Conservation (phyloP, 2,113 vertebrate species). For the Terrapene triunguis region DNA sequence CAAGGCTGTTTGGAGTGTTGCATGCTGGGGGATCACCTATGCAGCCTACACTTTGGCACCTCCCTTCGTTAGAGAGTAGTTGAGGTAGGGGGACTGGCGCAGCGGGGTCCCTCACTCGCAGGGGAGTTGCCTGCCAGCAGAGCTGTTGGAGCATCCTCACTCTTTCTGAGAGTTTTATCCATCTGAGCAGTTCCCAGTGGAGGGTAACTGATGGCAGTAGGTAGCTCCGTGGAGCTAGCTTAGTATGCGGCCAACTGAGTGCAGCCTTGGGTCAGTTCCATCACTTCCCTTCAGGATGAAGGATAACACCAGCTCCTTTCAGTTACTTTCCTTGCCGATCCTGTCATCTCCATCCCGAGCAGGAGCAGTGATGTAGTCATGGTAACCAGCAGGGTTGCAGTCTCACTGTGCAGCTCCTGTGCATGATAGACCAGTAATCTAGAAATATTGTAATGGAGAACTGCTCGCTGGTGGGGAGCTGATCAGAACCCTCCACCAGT, state of each 20-base stretch:
- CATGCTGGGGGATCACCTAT: neutral
- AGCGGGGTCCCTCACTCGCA: neutral
- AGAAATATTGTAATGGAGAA: neutral
- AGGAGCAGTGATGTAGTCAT: conserved; percentile 72
- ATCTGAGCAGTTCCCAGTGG: neutral
- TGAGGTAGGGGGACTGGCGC: neutral
- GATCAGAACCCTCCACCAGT: neutral
- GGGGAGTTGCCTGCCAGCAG: neutral
- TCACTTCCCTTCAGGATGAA: conserved; percentile 24
- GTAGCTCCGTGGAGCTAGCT: neutral
- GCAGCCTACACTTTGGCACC: neutral
- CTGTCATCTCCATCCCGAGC: conserved; percentile 64
- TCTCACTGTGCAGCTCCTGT: conserved; percentile 9
- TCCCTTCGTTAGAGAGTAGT: neutral
- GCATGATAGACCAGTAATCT: neutral
- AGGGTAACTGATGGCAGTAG: neutral
- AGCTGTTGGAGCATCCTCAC: neutral
- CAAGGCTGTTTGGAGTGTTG: neutral
- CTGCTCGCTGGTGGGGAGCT: neutral
- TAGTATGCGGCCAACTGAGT: neutral
- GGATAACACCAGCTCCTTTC: conserved; percentile 46
- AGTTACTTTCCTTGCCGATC: conserved; percentile 64
- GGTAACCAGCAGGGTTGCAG: conserved; percentile 63
- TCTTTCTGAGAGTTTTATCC: neutral
- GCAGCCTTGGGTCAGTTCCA: neutral